Base-by-base conservation (phyloP, 2,797 vertebrate genomes). In the Enteromius viviparus region DNA sequence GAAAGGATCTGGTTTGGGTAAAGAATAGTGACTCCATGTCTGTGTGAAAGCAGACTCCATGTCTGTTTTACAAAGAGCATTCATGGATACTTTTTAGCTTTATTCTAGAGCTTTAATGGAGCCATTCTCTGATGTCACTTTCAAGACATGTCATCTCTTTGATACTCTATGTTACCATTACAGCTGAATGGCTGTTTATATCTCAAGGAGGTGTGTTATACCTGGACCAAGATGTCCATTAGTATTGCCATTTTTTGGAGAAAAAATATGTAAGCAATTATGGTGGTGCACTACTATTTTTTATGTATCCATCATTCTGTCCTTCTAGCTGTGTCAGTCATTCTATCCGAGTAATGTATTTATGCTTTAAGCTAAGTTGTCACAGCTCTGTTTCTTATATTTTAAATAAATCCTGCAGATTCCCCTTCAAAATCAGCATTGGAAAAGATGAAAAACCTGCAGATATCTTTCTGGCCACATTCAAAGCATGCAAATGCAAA, bases 131-230 rank as follows among this genome's bases (percentile, higher is more conserved):
- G 19, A 64, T 64, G 78, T 58, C 58, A 72, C 53, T 78, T 78
- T 65, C 60, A 76, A 51, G 60, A 72, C 75, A 42, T 84, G 17
- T 32, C 32, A 40, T 74, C 55, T 62, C 75, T 84, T 79, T 84
- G 53, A 71, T 49, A 45, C 45, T 45, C 45, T 12, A 74, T 65
- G 37, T 19, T 76, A 21, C 51, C 78, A 58, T 80, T 26, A 71
- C 40, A 72, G 79, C 40, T 70, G 78, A 80, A 60, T 60, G 37
- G 40, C 14, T 32, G 55, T 62, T 45, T 71, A 17, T 62, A n/a
- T 71, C 53, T 62, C 51, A 45, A 70, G 51, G 23, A 32, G 65
- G 47, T 55, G 49, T 58, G 23, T 58, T 37, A 42, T 32, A 71
- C 68, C 53, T 62, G 37, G 6, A 60, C 10, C 32, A 81, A 15